Conservation (phyloP, 92 coral and sea anemone species). For the Palythoa heliodiscus region DNA sequence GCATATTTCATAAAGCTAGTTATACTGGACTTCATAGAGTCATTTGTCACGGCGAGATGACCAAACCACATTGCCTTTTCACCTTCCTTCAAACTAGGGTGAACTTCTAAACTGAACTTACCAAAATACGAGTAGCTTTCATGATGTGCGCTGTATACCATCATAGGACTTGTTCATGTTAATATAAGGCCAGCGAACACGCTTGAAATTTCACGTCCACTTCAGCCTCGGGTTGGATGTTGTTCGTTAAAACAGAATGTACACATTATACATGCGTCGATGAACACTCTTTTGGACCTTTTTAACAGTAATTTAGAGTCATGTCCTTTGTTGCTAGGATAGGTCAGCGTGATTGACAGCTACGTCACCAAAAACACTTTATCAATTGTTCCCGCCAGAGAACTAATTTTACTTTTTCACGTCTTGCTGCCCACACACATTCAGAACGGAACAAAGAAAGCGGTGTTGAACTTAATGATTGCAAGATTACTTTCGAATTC, state of each 20-base stretch:
- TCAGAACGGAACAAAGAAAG: background rate
- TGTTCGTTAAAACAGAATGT: conserved; percentile 25
- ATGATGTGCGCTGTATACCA: conserved; percentile 15
- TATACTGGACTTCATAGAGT: background rate
- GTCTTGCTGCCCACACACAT: conserved; percentile 32
- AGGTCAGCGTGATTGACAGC: conserved; percentile 18
- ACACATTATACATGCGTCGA: conserved; percentile 26
- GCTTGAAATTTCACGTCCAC: background rate
- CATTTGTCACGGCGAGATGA: background rate
- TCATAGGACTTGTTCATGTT: conserved; percentile 14
- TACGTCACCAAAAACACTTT: conserved; percentile 1
- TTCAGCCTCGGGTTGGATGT: background rate
- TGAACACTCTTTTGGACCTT: conserved; percentile 28
- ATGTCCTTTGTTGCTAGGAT: conserved; percentile 18
- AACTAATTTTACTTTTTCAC: background rate
- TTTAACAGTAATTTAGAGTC: conserved; percentile 28
- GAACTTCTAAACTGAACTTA: conserved; percentile 15
- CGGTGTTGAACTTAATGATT: background rate
- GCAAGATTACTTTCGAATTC: background rate
- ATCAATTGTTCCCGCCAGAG: conserved; percentile 15
- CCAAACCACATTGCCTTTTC: background rate
- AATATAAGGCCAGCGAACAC: background rate
- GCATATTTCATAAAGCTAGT: background rate
- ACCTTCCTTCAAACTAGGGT: background rate
- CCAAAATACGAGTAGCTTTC: conserved; percentile 30